A percentile compares a stretch with the other conserved stretches of the same genome.
Conservation (phyloP, 2,113 vertebrate genomes). For the Anser brachyrhynchus region DNA sequence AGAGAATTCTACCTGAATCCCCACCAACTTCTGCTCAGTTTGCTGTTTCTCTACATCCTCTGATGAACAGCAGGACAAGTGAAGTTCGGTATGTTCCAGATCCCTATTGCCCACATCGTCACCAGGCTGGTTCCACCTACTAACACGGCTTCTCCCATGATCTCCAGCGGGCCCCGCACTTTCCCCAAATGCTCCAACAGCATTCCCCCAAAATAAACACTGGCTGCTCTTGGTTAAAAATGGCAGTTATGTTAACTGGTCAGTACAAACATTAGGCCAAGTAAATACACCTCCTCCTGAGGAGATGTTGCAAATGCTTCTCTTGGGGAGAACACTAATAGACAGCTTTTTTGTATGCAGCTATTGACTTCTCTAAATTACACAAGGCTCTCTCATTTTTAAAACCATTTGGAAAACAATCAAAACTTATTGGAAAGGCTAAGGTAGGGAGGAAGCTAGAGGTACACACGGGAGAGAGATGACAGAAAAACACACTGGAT, state of each 20-base stretch:
- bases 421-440: not conserved
- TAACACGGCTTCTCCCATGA: not conserved
- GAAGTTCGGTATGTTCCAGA: not conserved
- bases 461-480: not conserved
- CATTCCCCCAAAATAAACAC: not conserved
- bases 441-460: too few relatives aligned
- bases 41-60: not conserved
- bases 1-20: not conserved
- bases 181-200: not conserved
- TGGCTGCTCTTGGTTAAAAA: not conserved
- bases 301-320: not conserved
- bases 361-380: not conserved
- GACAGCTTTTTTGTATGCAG: not conserved
- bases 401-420: not conserved
- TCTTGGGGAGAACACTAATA: not conserved
- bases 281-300: accelerated
- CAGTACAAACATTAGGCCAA: not conserved
- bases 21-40: not conserved
- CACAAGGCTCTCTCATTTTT: not conserved
- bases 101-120: not conserved
- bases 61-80: not conserved
- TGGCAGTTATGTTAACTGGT: not conserved
- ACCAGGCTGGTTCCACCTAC: not conserved
- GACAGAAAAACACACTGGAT: not conserved
- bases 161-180: not conserved